These are phyloP conservation scores for Poliocrania exsul DNA, from an alignment of 2,797 vertebrate species.

Conservation along the genomic window DNA sequence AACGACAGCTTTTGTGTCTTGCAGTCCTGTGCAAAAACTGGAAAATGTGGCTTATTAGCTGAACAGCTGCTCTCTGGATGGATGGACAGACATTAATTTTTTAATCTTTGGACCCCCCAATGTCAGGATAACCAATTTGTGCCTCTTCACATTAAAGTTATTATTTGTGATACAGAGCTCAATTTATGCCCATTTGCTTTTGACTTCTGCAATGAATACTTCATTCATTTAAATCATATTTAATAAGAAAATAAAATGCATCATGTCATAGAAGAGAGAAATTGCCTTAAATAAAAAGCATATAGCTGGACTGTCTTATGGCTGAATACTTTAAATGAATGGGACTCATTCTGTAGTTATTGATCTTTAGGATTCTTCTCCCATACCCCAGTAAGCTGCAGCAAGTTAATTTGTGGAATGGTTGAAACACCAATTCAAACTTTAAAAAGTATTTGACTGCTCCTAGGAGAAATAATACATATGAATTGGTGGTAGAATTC, in stretches of 20 bases:
- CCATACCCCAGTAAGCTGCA: background rate
- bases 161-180: constrained; percentile 58
- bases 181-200: constrained; percentile 52
- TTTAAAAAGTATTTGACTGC: background rate
- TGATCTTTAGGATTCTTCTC: constrained; percentile 28
- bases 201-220: constrained; percentile 39
- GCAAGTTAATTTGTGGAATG: constrained; percentile 15
- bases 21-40: constrained; percentile 5
- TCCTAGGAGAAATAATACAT: background rate
- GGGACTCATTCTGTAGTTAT: constrained; percentile 7
- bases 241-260: constrained; percentile 64
- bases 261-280: constrained; percentile 45
- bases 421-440: background rate
- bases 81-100: constrained; percentile 73
- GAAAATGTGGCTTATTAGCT: constrained; percentile 51
- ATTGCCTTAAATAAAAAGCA: constrained; percentile 49
- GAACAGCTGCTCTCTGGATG: constrained; percentile 76
- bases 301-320: constrained; percentile 5
- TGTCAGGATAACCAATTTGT: constrained; percentile 70
- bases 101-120: constrained; percentile 67
- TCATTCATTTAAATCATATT: constrained; percentile 59
- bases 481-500: background rate
- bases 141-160: constrained; percentile 75
- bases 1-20: background rate
- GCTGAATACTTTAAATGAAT: constrained; percentile 48